Evolutionary conservation across 2,888 invertebrate genomes (phyloP).

Genomic region (Junonia oenone): DNA sequence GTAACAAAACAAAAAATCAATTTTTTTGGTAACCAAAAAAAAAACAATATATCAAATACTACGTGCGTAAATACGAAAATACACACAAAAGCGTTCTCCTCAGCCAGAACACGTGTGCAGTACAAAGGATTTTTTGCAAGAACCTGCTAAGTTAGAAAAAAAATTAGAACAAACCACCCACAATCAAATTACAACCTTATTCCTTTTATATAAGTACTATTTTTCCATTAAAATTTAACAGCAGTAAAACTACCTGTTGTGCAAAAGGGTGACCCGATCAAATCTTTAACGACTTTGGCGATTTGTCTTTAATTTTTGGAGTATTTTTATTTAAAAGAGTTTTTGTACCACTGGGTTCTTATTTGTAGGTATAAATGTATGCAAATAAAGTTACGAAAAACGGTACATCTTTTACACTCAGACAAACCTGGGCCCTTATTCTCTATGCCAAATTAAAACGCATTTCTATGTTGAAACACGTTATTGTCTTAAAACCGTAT

Average conservation of each 20-base stretch:
- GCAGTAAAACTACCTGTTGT: slow-evolving; percentile 29
- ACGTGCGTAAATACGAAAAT: slow-evolving; percentile 4
- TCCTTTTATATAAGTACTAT: not conserved
- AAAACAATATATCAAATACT: not conserved
- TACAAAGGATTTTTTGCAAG: slow-evolving; percentile 14
- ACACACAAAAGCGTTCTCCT: slow-evolving; percentile 15
- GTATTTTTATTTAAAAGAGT: not conserved
- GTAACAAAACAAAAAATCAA: not conserved
- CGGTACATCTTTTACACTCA: too few relatives aligned
- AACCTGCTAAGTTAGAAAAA: slow-evolving; percentile 13
- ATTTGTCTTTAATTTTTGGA: slow-evolving; percentile 1
- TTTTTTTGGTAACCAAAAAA: too few relatives aligned
- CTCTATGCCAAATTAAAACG: too few relatives aligned
- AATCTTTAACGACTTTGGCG: slow-evolving; percentile 7
- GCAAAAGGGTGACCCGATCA: slow-evolving; percentile 25
- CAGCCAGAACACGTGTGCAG: slow-evolving; percentile 17
- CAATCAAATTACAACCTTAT: not conserved
- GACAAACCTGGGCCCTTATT: too few relatives aligned
- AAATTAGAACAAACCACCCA: slow-evolving; percentile 1
- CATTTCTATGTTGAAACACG: too few relatives aligned
- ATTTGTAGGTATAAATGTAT: not conserved
- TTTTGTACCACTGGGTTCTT: not conserved
- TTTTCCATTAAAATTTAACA: not conserved
- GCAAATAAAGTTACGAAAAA: too few relatives aligned
- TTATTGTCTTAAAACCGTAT: too few relatives aligned